Evolutionary conservation across 1,140 invertebrate species (phyloP).

Genomic region (Drosophila saltans): DNA sequence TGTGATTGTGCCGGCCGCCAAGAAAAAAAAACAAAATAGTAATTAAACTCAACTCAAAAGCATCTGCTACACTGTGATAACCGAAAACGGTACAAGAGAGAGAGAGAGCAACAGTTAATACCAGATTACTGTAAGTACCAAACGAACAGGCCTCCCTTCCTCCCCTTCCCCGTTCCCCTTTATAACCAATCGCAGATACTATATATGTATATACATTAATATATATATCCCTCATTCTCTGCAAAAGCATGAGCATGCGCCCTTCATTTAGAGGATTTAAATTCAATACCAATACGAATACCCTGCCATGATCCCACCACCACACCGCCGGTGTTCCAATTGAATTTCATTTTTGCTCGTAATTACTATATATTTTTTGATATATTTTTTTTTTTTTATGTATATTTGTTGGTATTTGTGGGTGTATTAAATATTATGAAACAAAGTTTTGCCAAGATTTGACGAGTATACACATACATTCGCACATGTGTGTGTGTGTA

Average conservation of each 20-base stretch:
- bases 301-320: not conserved
- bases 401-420: not conserved
- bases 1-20: not conserved
- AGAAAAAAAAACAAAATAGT: not conserved
- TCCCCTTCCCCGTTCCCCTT: no score
- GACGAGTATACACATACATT: no score
- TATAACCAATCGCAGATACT: no score
- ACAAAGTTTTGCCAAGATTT: not conserved
- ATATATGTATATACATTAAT: no score
- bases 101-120: not conserved
- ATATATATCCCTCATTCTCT: no score
- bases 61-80: not conserved
- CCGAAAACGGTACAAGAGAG: not conserved
- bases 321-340: not conserved
- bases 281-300: no score
- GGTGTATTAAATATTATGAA: conserved; percentile 1
- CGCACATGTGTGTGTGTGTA: not conserved
- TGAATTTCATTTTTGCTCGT: not conserved
- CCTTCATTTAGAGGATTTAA: no score
- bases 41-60: not conserved
- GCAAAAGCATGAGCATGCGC: no score
- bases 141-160: not conserved
- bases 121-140: not conserved
- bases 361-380: not conserved
- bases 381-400: not conserved